A percentile compares a stretch with the other conserved stretches of the same genome.
Conservation (phyloP, 2,888 invertebrate genomes). For the Apamea crenata region DNA sequence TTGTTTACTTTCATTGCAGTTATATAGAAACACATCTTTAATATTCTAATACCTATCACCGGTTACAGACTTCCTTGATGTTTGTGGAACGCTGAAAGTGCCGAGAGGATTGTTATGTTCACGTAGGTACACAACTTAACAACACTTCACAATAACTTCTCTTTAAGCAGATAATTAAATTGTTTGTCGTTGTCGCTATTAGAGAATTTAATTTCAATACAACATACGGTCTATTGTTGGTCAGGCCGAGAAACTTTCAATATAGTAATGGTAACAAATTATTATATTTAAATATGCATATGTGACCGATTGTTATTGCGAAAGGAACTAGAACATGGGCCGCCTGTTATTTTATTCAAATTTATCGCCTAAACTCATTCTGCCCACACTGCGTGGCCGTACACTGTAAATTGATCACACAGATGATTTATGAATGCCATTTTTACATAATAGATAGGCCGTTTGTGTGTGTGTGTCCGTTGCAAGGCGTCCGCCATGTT, state of each 20-base stretch:
- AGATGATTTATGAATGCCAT: conserved; percentile 75
- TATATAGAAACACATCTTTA: conserved; percentile 27
- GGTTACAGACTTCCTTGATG: conserved; percentile 41
- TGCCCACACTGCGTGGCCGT: conserved; percentile 74
- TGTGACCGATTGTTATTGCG: conserved; percentile 66
- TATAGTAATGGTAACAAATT: conserved; percentile 52
- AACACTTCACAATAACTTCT: conserved; percentile 9
- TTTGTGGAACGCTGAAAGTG: conserved; percentile 26
- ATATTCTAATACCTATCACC: conserved; percentile 38
- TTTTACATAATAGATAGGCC: conserved; percentile 77
- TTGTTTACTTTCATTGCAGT: conserved; percentile 41
- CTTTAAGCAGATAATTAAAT: conserved; percentile 22
- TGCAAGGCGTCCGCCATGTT: conserved; percentile 58
- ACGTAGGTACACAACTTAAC: neutral
- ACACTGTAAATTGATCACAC: conserved; percentile 78
- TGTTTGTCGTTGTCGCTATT: conserved; percentile 11
- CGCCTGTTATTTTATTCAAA: conserved; percentile 75
- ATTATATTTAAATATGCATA: conserved; percentile 58
- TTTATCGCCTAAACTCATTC: conserved; percentile 74
- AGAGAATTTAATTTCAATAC: conserved; percentile 17
- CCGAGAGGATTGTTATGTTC: conserved; percentile 21
- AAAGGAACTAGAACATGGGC: conserved; percentile 63
- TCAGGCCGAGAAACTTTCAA: conserved; percentile 38
- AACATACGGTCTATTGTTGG: conserved; percentile 18
- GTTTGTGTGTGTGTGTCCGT: conserved; percentile 55